Evolutionary conservation across 2,888 invertebrate genomes (phyloP), one percentile per base, ranked within the genome.

Genomic region (Tethea ocularis): DNA sequence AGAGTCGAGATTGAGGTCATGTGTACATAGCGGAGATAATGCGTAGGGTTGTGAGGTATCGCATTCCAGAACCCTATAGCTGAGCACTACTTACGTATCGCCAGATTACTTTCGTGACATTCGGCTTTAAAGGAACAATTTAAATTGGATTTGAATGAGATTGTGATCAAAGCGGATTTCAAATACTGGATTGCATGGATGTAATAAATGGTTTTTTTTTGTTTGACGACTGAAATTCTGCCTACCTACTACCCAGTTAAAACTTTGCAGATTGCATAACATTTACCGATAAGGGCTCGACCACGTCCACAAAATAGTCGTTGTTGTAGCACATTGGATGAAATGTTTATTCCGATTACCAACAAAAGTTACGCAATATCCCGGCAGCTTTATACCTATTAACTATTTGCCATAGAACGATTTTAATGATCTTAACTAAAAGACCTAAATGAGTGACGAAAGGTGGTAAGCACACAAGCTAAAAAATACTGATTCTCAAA

Each of bases 1-100:
- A 60, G 64, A 57, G 69, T 63, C 65, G 56, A 59, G 67, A 78
- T 81, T 75, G 71, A 72, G 81, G 82, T 74, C 77, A 62, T 66
- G 64, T 57, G 63, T 64, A 60, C 36, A 33, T 13, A 51, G 41
- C 38, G 15, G 33, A 58, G 58, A 59, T 60, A 41, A 52, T 26
- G 20, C 51, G 46, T 22, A 52, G 52, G 52, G 41, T 41, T 29
- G 41, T 20, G 38, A 11, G 33, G 33, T 54, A 33, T 33, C 33
- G 15, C 17, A 22, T 54, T 54, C 11, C 54, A 1, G 10, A 13
- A 33, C 7, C 13, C 13, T 33, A 33, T 13, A 33, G 4, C 11
- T 11, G n/a, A n/a, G 13, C n/a, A 38, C 38, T 1, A 46, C 20
- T 46, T 20, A 46, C 46, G 46, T 46, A 46, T 20, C 17, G 46